Evolutionary conservation across 2,888 invertebrate species (phyloP), one percentile per base, ranked within the genome.

Genomic region (Diaphora mendica): DNA sequence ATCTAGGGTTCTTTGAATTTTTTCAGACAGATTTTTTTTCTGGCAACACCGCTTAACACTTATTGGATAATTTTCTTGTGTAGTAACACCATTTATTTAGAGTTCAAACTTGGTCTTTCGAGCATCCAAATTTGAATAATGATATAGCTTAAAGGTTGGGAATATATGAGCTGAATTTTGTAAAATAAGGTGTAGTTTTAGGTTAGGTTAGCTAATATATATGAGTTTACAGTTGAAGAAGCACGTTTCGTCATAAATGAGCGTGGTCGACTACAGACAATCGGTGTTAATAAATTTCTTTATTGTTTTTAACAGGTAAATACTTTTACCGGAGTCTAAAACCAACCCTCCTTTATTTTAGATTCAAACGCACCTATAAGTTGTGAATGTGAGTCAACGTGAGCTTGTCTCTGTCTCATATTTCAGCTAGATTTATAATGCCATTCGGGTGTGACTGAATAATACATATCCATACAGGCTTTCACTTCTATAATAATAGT

Each of bases 1-100:
- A 69, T 70, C 55, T n/a, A 26, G 77, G 81, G 81, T 76, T 75
- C 55, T 8, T 33, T 69, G 35, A n/a, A 23, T 70, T 74, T 77
- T 35, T 72, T n/a, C 64, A 51, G 13, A 78, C 75, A 67, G 66
- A 35, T 59, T 73, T 33, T 4, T 68, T 48, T 20, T 17, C 3
- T 44, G 1, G 3, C 15, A 55, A 33, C 30, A 15, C 62, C 48
- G 39, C 67, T 72, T 26, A 44, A 39, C 55, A 55, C 55, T 68
- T 59, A 66, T 55, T 71, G 26, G 65, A n/a, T 55, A 26, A 55
- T 66, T 75, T 72, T 70, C 33, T 64, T 70, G 62, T 70, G 62
- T 44, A 30, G 23, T 62, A 62, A 62, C 62, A 62, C 20, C 30
- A 13, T 42, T 62, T 42, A 70, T 30, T 20, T n/a, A 39, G 59